These are phyloP conservation scores for Anagrus nilaparvatae DNA, from an alignment of 1,140 invertebrate species.

Conservation along the genomic window DNA sequence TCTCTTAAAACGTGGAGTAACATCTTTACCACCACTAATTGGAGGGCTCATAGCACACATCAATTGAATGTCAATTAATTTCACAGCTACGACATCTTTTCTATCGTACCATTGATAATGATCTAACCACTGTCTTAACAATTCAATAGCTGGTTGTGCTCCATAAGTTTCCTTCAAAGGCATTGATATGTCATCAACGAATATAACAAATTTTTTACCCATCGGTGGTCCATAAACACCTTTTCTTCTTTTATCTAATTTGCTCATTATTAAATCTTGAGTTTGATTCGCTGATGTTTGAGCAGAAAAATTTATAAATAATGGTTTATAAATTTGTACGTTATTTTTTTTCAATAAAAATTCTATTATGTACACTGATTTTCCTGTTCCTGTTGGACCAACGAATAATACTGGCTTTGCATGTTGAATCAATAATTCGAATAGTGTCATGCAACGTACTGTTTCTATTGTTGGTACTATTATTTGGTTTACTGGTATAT, in stretches of 20 bases:
- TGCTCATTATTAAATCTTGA: conserved; percentile 92
- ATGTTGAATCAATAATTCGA: conserved; percentile 68
- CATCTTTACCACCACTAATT: conserved; percentile 67
- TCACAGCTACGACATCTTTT: conserved; percentile 76
- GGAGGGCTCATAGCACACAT: conserved; percentile 82
- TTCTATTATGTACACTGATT: conserved; percentile 76
- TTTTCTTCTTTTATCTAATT: conserved; percentile 86
- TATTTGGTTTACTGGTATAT: conserved; percentile 88
- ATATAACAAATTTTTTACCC: conserved; percentile 80
- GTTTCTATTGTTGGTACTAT: conserved; percentile 87
- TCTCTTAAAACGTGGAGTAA: conserved; percentile 79
- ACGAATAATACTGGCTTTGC: conserved; percentile 75
- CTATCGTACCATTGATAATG: conserved; percentile 86
- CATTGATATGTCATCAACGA: conserved; percentile 93
- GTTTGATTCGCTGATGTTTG: conserved; percentile 89
- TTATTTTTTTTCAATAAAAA: conserved; percentile 77
- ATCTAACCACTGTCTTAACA: conserved; percentile 83
- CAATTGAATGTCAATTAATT: conserved; percentile 77
- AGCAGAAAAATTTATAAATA: conserved; percentile 87
- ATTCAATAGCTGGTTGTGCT: conserved; percentile 85
- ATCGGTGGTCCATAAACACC: conserved; percentile 87
- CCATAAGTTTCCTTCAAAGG: conserved; percentile 78
- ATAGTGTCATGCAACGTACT: conserved; percentile 65
- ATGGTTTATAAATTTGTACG: conserved; percentile 68
- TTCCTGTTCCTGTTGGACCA: conserved; percentile 87